Evolutionary conservation across 2,797 vertebrate species (phyloP).

Genomic region (Eospalax fontanierii): DNA sequence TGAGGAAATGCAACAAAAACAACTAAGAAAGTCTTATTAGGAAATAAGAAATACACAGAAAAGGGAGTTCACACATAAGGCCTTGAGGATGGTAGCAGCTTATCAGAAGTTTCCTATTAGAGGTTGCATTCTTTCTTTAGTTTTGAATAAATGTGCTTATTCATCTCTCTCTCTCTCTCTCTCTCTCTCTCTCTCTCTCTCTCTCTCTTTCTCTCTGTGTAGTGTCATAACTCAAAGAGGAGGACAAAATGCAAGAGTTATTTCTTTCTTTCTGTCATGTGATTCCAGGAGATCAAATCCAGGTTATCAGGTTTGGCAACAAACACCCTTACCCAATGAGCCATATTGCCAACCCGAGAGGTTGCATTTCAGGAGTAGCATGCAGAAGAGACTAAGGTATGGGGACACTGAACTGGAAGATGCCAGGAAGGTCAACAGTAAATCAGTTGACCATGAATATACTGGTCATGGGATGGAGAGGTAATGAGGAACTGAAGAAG

Average conservation of each 20-base stretch:
- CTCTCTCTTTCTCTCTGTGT: too few relatives aligned
- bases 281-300: not conserved
- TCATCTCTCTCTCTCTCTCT: too few relatives aligned
- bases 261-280: not conserved
- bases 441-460: not conserved
- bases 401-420: not conserved
- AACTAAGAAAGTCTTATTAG: not conserved
- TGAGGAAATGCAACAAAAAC: constrained; percentile 3
- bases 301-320: not conserved
- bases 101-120: not conserved
- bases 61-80: not conserved
- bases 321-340: not conserved
- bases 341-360: not conserved
- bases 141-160: not conserved
- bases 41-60: not conserved
- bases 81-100: not conserved
- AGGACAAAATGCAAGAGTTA: not conserved
- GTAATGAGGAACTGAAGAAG: not conserved
- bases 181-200: too few relatives aligned
- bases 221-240: too few relatives aligned
- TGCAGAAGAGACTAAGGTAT: not conserved
- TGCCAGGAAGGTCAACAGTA: not conserved
- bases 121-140: not conserved
- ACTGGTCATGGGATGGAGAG: not conserved
- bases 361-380: not conserved